phyloP scores from a whole-genome alignment of 2,797 vertebrate genomes.

The Vespertilio murinus region DNA sequence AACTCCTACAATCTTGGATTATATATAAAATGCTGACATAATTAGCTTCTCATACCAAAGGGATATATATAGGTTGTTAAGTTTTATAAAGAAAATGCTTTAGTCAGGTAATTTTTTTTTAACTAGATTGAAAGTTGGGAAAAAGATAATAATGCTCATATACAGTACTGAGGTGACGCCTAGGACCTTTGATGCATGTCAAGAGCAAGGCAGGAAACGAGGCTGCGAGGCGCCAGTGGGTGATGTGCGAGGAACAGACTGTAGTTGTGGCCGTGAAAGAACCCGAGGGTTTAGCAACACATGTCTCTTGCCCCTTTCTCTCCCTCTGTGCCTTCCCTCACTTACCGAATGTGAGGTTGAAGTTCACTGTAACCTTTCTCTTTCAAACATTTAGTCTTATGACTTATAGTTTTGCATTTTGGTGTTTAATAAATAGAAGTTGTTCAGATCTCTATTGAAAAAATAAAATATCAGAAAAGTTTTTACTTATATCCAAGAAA shows the following conservation, averaged over 20 bases:
- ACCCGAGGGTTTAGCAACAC: neutral
- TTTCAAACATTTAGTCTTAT: neutral
- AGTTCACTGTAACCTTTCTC: neutral
- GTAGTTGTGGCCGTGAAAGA: neutral
- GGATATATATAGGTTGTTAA: neutral
- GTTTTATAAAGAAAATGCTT: neutral
- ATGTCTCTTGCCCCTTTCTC: neutral
- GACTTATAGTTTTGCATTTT: neutral
- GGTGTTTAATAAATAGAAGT: neutral
- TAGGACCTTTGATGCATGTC: neutral
- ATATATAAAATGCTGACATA: neutral
- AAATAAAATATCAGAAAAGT: neutral
- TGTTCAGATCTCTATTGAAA: neutral
- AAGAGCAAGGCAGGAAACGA: neutral
- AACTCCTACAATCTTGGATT: neutral
- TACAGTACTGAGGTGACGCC: neutral
- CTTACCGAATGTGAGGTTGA: neutral
- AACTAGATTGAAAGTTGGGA: neutral
- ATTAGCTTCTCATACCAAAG: neutral
- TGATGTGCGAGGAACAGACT: neutral
- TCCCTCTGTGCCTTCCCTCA: neutral
- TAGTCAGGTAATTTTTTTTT: neutral
- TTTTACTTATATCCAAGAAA: conserved; percentile 24
- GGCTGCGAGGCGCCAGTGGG: neutral
- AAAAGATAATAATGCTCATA: neutral